phyloP scores from a whole-genome alignment of 37 sponge, comb jelly and placozoan genomes.

The Hormiphora californensis region DNA sequence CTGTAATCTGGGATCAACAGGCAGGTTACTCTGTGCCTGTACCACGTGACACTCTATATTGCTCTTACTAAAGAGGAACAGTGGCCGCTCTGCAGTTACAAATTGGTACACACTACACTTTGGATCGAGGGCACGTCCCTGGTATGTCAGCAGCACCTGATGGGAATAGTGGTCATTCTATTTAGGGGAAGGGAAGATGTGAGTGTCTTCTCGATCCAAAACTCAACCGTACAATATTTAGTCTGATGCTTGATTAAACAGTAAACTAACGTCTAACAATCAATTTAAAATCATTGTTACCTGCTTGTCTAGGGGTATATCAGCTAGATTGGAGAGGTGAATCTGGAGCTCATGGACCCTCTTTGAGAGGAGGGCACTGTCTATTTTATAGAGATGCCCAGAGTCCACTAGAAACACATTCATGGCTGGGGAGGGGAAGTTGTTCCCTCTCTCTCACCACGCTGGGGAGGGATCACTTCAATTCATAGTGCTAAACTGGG shows the following conservation, averaged over 20 bases:
- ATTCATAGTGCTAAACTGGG: conserved; percentile 61
- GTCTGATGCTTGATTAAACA: too few species aligned
- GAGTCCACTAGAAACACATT: conserved; percentile 25
- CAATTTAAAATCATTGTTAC: neutral
- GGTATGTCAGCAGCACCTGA: conserved; percentile 2
- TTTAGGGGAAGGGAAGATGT: too few species aligned
- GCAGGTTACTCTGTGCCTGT: neutral
- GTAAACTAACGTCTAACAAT: too few species aligned
- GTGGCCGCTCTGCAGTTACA: neutral
- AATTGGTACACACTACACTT: neutral
- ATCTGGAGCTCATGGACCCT: conserved; percentile 20
- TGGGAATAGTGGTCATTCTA: too few species aligned
- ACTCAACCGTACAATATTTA: too few species aligned
- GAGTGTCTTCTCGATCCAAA: too few species aligned
- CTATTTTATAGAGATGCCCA: neutral
- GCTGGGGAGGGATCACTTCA: conserved; percentile 62
- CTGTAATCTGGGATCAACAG: neutral
- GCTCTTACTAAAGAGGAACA: conserved; percentile 18
- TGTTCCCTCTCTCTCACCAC: neutral
- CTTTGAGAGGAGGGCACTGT: neutral
- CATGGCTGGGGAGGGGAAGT: neutral
- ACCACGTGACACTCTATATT: conserved; percentile 32
- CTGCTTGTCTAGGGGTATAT: conserved; percentile 32
- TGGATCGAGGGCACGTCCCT: neutral
- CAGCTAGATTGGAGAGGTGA: neutral